Evolutionary conservation across 2,113 vertebrate species (phyloP), one percentile per base, ranked within the genome.

Genomic region (Morone chrysops): DNA sequence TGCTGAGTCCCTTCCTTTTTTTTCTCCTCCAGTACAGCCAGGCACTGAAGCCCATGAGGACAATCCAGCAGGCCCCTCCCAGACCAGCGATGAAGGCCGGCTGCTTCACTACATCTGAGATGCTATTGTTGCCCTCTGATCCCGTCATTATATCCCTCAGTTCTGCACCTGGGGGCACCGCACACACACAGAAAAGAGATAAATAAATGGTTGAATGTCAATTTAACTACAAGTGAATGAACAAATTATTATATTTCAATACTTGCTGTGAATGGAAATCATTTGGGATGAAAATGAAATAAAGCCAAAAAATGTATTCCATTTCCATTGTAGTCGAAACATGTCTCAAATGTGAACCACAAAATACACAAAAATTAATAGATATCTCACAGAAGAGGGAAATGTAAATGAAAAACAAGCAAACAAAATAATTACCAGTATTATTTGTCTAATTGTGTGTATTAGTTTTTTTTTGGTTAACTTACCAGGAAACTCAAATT

Each of bases 1-100:
- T 98, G 95, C 97, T 99, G 70, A 99, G 97, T 16, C 97, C 97
- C 95, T 99, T 99, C 93, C 97, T 97, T 94, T 99, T 99, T 96
- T 99, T 99, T 87, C 97, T 96, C 87, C 97, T 88, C 97, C 97
- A 99, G 85, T 99, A 99, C 1, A 99, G 91, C 97, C 97, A 99
- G 87, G 98, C 97, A 88, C 97, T 99, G 95, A 99, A 99, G 83
- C 97, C 97, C 97, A 99, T 99, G 87, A 99, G 94, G 82, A 99
- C 97, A 77, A 99, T 97, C 97, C 97, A 99, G 89, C 97, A 99
- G 18, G 97, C 97, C 67, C 97, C 97, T 84, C 97, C 97, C 25
- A 99, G 95, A 65, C 97, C 97, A 17, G 97, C 97, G 53, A 99
- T 99, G 87, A 99, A 99, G 87, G 97, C 97, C 18, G 97, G 97